phyloP scores from a whole-genome alignment of 1,140 invertebrate species.

The Chymomyza costata region DNA sequence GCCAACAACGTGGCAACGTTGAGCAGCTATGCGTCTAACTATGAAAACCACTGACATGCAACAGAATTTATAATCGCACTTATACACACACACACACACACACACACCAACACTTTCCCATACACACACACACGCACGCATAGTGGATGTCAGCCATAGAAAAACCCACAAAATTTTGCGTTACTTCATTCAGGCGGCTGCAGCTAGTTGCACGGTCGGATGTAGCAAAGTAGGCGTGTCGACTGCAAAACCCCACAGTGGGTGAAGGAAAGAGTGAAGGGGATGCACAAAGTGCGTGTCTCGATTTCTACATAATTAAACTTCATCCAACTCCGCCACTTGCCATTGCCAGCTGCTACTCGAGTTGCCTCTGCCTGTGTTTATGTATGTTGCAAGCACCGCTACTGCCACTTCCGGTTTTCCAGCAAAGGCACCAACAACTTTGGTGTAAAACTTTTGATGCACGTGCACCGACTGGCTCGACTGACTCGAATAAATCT shows the following conservation, averaged over 20 bases:
- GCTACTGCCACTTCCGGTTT: slow-evolving; percentile 58
- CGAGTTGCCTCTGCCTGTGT: slow-evolving; percentile 12
- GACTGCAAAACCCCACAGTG: slow-evolving; percentile 34
- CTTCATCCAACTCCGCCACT: slow-evolving; percentile 41
- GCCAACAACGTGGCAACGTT: slow-evolving; percentile 3
- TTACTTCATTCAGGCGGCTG: slow-evolving; percentile 3
- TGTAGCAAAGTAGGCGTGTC: slow-evolving; percentile 54
- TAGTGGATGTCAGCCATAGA: background rate
- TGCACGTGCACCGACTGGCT: slow-evolving; percentile 48
- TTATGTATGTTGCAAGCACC: slow-evolving; percentile 20
- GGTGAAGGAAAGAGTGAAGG: too few relatives aligned
- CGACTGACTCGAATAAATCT: too few relatives aligned
- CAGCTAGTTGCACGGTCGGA: slow-evolving; percentile 31
- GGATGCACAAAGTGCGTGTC: slow-evolving; percentile 57
- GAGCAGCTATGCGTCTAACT: slow-evolving; percentile 37
- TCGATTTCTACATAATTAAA: slow-evolving; percentile 73
- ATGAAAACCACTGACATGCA: slow-evolving; percentile 59
- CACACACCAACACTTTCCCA: too few relatives aligned
- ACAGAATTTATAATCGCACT: slow-evolving; percentile 59
- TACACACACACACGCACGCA: too few relatives aligned
- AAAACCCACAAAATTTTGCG: slow-evolving; percentile 44
- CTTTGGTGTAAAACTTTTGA: slow-evolving; percentile 66
- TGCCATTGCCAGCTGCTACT: slow-evolving; percentile 19
- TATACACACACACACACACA: background rate
- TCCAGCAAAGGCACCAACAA: slow-evolving; percentile 35